These are phyloP conservation scores for Lepidochrysops patricia DNA, from an alignment of 2,888 invertebrate genomes.

Conservation along the genomic window DNA sequence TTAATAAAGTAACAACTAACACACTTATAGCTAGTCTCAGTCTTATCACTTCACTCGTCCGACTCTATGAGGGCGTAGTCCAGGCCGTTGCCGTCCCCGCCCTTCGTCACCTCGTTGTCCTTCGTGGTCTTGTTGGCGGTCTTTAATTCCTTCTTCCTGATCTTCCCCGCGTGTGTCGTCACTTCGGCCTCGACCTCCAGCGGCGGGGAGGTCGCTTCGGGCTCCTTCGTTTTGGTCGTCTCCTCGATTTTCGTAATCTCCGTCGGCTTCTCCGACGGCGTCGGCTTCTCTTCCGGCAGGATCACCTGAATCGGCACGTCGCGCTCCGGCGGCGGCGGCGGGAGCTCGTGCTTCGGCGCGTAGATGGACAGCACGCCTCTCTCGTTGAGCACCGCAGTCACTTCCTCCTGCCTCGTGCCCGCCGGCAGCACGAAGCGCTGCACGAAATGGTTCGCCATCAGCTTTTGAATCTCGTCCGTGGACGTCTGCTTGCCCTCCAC, in stretches of 20 bases:
- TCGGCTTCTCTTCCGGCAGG: conserved; percentile 34
- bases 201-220: conserved; percentile 31
- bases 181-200: conserved; percentile 49
- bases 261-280: conserved; percentile 30
- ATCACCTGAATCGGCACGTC: conserved; percentile 54
- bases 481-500: conserved; percentile 56
- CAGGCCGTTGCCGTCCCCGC: conserved; percentile 46
- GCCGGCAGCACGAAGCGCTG: conserved; percentile 56
- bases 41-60: conserved; percentile 53
- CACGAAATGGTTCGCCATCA: conserved; percentile 57
- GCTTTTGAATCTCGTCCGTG: conserved; percentile 38
- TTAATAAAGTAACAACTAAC: conserved; percentile 18
- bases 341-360: conserved; percentile 56
- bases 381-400: conserved; percentile 50
- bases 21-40: conserved; percentile 47
- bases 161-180: conserved; percentile 59
- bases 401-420: conserved; percentile 56
- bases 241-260: conserved; percentile 24
- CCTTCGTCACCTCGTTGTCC: conserved; percentile 62
- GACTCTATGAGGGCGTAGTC: conserved; percentile 47
- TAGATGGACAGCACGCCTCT: conserved; percentile 48
- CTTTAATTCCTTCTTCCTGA: conserved; percentile 64
- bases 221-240: conserved; percentile 28
- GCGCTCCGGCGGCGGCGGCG: conserved; percentile 56
- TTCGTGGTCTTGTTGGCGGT: conserved; percentile 48